phyloP scores from a whole-genome alignment of 1,140 invertebrate genomes.

The Oscheius sp. region DNA sequence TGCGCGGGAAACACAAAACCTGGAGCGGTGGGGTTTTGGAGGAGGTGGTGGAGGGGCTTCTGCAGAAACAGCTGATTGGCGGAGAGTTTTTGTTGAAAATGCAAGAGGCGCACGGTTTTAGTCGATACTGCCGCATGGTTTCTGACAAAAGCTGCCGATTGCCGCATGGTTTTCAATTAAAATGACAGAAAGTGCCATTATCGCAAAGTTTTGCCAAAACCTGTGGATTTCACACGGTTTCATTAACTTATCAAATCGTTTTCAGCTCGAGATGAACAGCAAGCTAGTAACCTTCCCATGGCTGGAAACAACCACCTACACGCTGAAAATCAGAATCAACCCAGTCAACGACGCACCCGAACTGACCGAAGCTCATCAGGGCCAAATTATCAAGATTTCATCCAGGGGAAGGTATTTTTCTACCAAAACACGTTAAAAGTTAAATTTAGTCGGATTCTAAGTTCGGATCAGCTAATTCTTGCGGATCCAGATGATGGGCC shows the following conservation, averaged over 20 bases:
- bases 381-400: slow-evolving; percentile 39
- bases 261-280: slow-evolving; percentile 24
- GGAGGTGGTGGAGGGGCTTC: no score
- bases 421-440: neutral
- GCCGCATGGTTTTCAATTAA: no score
- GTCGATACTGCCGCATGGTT: no score
- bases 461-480: slow-evolving; percentile 38
- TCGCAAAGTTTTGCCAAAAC: no score
- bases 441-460: slow-evolving; percentile 27
- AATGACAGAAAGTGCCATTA: no score
- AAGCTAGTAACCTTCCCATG: neutral
- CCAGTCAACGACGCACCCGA: slow-evolving; percentile 50
- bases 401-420: slow-evolving; percentile 35
- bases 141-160: no score
- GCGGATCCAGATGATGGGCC: slow-evolving; percentile 48
- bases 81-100: no score
- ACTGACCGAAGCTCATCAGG: slow-evolving; percentile 34
- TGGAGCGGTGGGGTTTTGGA: no score
- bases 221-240: no score
- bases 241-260: neutral
- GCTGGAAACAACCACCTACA: slow-evolving; percentile 26
- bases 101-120: no score
- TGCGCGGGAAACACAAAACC: neutral
- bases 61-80: no score
- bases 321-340: slow-evolving; percentile 36